Evolutionary conservation across 2,888 invertebrate species (phyloP), one percentile per base, ranked within the genome.

Genomic region (Mesochorus sp.): DNA sequence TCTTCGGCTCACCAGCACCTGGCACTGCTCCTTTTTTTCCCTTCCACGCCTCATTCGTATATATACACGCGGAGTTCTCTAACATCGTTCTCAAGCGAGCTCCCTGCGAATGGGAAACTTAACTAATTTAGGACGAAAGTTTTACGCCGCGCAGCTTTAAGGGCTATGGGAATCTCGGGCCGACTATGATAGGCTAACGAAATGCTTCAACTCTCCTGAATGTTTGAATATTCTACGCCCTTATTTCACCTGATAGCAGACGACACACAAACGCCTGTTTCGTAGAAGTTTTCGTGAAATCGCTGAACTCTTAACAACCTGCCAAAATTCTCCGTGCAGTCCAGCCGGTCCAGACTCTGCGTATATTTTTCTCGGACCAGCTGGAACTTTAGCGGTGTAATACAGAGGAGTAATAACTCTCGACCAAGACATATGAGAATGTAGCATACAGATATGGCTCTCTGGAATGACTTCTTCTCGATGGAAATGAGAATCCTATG

Each of bases 1-100:
- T 78, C 80, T 28, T 53, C 49, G 44, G 67, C 72, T 62, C 80
- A 79, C 81, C 81, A 80, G 84, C 88, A 88, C 87, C 88, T 88
- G 88, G 87, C 82, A 79, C 79, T 84, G 80, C 81, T 31, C 37
- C 8, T 39, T 39, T 42, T 84, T 83, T 80, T 77, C 66, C 79
- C 57, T 47, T 5, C 24, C 26, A 12, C 26, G 70, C 26, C 28
- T 70, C 42, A 12, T 61, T 66, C 70, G 42, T 57, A 44, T 19
- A 14, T n/a, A n/a, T n/a, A n/a, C n/a, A n/a, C n/a, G n/a, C 26
- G 17, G 14, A 28, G 14, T 31, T 75, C 66, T 34, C 49, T 64
- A 37, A 62, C 67, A 49, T 57, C 28, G 31, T 64, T 31, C 51
- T 53, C 37, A 49, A 49, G 21, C 44, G 53, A 68, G 19, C n/a